Evolutionary conservation across 2,888 invertebrate genomes (phyloP), one percentile per base, ranked within the genome.

Genomic region (Andrena fulva): DNA sequence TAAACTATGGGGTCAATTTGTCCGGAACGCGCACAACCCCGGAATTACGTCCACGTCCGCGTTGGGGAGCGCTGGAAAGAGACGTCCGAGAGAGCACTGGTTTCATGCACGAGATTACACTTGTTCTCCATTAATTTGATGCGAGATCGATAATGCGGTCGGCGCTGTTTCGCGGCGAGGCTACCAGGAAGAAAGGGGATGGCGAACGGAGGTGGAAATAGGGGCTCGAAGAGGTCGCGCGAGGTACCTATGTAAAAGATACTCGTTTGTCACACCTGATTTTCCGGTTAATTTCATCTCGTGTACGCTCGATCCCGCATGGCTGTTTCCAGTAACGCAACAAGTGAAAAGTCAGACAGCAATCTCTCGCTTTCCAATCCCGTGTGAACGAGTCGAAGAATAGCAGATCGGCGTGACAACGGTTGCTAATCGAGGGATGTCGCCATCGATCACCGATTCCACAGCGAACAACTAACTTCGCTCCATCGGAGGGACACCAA

Each of bases 1-100:
- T 88, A 87, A 89, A 87, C 88, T 87, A 80, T 77, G 84, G 85
- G 87, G 85, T 88, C 88, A 88, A 88, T 88, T 88, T 88, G 88
- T 87, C 88, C 75, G 82, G 71, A 59, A 82, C 68, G 77, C 80
- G 84, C 83, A 79, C 85, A 84, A 73, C 64, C 62, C 79, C 67
- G 85, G 84, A 84, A 88, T 87, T 87, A 88, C 84, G 78, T 83
- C 70, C 78, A 67, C 48, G 48, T n/a, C 29, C 27, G n/a, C 27
- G 66, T 7, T n/a, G 20, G 33, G 0, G 6, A n/a, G 60, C 29
- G 31, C 12, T 2, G 20, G 72, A 69, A 81, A 80, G 82, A 68
- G 74, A 73, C 62, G 63, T 27, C 48, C 12, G 16, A 5, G 16
- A 16, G 60, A 60, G 56, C 68, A 69, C 66, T 63, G 75, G 67